A percentile compares a stretch with the other conserved stretches of the same genome.
phyloP scores from a whole-genome alignment of 2,797 vertebrate genomes.

The Kryptopterus vitreolus region DNA sequence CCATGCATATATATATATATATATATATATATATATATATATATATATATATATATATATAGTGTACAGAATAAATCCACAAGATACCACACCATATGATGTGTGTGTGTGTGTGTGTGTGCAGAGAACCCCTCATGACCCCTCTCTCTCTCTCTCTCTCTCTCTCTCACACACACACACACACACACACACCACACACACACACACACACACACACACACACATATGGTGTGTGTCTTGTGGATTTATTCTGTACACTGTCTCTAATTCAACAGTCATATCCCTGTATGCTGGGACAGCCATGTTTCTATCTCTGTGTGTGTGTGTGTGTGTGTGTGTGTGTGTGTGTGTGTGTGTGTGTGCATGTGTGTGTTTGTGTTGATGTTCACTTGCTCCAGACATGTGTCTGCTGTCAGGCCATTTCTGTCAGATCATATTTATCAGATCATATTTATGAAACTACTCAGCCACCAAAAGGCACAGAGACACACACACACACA shows the following conservation, averaged over 20 bases:
- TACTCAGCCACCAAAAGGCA: conserved; percentile 19
- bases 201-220: no score
- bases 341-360: conserved; percentile 23
- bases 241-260: background rate
- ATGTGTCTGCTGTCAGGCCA: conserved; percentile 25
- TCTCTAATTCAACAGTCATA: conserved; percentile 11
- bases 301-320: background rate
- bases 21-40: no score
- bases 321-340: conserved; percentile 25
- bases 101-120: background rate
- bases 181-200: no score
- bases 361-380: conserved; percentile 26
- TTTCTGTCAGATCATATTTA: conserved; percentile 41
- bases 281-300: background rate
- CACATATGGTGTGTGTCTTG: no score
- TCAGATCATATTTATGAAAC: conserved; percentile 10
- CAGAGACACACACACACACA: background rate
- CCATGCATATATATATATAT: no score
- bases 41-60: no score
- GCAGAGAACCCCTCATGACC: background rate
- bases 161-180: no score
- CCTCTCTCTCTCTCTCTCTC: background rate
- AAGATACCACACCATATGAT: no score
- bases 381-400: conserved; percentile 29
- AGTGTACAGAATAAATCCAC: no score